Evolutionary conservation across 2,888 invertebrate genomes (phyloP), one percentile per base, ranked within the genome.

Genomic region (Cryptocephalus primarius): DNA sequence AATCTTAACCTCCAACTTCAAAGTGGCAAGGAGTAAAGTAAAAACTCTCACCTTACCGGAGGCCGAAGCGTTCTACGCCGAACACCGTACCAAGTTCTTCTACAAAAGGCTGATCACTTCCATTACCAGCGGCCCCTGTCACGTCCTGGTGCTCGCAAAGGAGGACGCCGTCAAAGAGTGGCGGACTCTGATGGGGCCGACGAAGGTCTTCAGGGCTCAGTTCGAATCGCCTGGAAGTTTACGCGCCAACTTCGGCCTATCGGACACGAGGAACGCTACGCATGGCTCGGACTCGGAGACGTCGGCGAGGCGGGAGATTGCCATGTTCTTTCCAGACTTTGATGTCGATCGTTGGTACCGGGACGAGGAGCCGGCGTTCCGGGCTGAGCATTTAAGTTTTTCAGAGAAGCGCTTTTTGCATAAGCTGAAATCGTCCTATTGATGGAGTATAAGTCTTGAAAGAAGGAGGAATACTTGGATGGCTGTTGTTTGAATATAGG

Each of bases 261-360:
- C 94, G 0, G 96, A 96, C 66, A 95, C 96, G 0, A 79, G 95
- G 59, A 96, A 96, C 74, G 91, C 88, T 1, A 84, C 87, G 9
- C 96, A 96, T 72, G 95, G 95, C 11, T 93, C 95, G 64, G 90
- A 90, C 77, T 87, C 88, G 0, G 66, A 71, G 39, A 74, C 78
- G 60, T 85, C 90, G 8, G 90, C 85, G 0, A 68, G 71, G 53
- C 74, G 79, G 48, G 94, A 94, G 72, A 88, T 92, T 40, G 69
- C 73, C 38, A 82, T 92, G 64, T 83, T 94, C 63, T 93, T 93
- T 66, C 88, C 91, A 1, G 80, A 89, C 13, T 92, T 93, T 66
- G 36, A 36, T 2, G 36, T 12, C 12, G n/a, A n/a, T 2, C 11
- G 12, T 2, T 36, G 36, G 36, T n/a, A 36, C n/a, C 36, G 12